Evolutionary conservation across 2,113 vertebrate species (phyloP).

Genomic region (Hystrix brachyura): DNA sequence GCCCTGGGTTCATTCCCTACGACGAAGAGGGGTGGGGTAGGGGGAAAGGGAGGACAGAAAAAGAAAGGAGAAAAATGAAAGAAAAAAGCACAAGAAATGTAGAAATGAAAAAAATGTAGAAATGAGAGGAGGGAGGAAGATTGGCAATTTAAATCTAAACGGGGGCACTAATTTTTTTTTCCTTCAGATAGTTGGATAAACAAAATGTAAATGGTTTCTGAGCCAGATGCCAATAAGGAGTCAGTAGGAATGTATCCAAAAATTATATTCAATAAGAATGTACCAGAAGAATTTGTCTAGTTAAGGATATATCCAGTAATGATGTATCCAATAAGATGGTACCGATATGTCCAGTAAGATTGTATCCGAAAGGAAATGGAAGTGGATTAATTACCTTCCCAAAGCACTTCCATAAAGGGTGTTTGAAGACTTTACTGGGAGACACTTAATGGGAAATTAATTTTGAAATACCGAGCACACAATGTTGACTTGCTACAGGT

Average conservation of each 20-base stretch:
- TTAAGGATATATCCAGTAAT: neutral
- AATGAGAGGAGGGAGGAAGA: too few relatives aligned
- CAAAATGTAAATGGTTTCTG: neutral
- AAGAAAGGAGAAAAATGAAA: neutral
- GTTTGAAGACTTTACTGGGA: neutral
- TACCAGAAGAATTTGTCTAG: neutral
- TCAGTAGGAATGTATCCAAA: neutral
- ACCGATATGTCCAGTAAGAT: neutral
- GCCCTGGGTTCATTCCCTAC: neutral
- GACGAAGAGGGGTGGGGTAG: neutral
- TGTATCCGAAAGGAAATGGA: neutral
- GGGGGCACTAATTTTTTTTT: too few relatives aligned
- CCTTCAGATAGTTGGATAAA: neutral
- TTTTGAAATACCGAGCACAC: constrained; percentile 46
- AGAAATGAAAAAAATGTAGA: too few relatives aligned
- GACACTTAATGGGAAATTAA: constrained; percentile 6
- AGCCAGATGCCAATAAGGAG: neutral
- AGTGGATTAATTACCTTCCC: neutral
- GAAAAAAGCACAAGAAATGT: rapidly evolving
- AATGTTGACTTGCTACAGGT: constrained; percentile 63
- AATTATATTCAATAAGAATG: neutral
- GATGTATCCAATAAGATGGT: too few relatives aligned
- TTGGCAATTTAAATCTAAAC: rapidly evolving
- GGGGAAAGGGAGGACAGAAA: neutral
- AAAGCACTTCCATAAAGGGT: neutral